Base-by-base conservation (phyloP, 2,888 invertebrate genomes). In the Rhogogaster chlorosoma region DNA sequence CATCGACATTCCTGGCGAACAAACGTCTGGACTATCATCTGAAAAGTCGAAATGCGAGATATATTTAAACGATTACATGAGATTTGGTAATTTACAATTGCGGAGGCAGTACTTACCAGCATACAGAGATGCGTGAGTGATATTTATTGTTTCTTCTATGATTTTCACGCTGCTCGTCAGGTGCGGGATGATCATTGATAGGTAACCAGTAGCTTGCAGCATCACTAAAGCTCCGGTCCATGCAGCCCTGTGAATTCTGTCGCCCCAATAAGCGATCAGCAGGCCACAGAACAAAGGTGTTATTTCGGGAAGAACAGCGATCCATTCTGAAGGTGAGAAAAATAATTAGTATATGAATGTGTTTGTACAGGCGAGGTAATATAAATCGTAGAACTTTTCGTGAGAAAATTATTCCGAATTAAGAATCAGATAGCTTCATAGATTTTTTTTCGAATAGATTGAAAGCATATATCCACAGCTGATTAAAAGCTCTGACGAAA, bases 191-290 rank as follows among this genome's bases (percentile, higher is more conserved):
- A 95, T 93, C 26, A 95, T 91, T 22, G 94, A 87, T 36, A 95
- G 89, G 86, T 94, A 94, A 15, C 94, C 91, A n/a, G 93, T 91
- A 1, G 95, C 94, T 88, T 96, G 95, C 32, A 95, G 88, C 86
- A 95, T 94, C 6, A 94, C 93, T 1, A 95, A 91, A 4, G 94
- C 94, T 73, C 95, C 95, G 10, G 95, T 92, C 96, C 96, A 96
- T 6, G 94, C 94, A 36, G 94, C 94, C 84, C 95, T 94, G 90
- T 96, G 95, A 57, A 95, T 94, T 90, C 94, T 93, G 87, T 95
- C 94, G 0, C 95, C 95, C 94, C 95, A 95, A 88, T 95, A 95
- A 9, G 95, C 94, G 22, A 95, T 91, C 0, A 92, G 84, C 32
- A 96, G 87, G 0, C 95, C 95, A 57, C 95, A 92, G 5, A 95